Evolutionary conservation across 1,140 invertebrate genomes (phyloP).

Genomic region (Zaprionus ghesquierei): DNA sequence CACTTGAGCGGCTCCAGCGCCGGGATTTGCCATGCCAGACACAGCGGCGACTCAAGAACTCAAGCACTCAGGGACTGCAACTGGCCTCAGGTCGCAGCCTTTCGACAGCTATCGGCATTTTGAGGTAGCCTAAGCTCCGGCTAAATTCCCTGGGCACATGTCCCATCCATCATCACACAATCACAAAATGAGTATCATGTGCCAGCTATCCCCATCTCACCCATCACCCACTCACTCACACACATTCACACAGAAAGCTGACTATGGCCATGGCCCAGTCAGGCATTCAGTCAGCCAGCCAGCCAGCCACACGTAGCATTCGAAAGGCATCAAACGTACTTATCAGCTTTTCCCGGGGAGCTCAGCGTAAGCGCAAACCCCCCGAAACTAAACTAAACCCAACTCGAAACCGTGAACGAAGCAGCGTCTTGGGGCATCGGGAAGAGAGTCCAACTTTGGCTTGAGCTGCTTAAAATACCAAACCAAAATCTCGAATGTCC

Average conservation of each 20-base stretch:
- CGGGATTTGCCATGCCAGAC: slow-evolving; percentile 61
- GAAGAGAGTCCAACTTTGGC: neutral
- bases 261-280: slow-evolving; percentile 38
- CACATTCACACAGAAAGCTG: too few species aligned
- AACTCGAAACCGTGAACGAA: neutral
- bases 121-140: slow-evolving; percentile 32
- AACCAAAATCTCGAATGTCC: slow-evolving; percentile 81
- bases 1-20: slow-evolving; percentile 54
- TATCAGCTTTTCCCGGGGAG: slow-evolving; percentile 71
- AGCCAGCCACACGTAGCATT: slow-evolving; percentile 73
- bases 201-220: neutral
- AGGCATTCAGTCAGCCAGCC: slow-evolving; percentile 8
- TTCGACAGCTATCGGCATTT: slow-evolving; percentile 60
- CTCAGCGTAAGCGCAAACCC: slow-evolving; percentile 32
- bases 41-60: neutral
- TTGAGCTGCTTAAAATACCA: slow-evolving; percentile 79
- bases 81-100: slow-evolving; percentile 27
- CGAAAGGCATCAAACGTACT: slow-evolving; percentile 80
- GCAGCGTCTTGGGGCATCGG: neutral
- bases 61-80: slow-evolving; percentile 12
- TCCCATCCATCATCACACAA: slow-evolving; percentile 80
- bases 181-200: slow-evolving; percentile 80
- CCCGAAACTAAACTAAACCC: slow-evolving; percentile 33
- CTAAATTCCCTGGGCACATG: slow-evolving; percentile 55
- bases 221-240: neutral